These are phyloP conservation scores for Lophius americanus DNA, from an alignment of 2,797 vertebrate genomes.

Conservation along the genomic window DNA sequence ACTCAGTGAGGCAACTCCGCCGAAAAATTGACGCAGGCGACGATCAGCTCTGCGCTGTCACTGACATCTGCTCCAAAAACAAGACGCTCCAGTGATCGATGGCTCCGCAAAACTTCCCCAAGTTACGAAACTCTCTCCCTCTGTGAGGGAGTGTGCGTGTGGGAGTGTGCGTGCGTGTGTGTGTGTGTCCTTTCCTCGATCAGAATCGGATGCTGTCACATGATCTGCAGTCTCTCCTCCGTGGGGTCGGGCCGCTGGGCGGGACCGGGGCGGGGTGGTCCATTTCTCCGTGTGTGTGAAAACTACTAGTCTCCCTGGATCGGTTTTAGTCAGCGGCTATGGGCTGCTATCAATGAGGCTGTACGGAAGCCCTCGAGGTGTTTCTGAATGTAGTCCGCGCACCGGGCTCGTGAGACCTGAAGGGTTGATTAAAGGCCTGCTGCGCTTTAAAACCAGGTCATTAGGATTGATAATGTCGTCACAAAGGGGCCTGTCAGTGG, in stretches of 20 bases:
- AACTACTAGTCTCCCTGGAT: background rate
- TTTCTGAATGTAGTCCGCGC: too few species aligned
- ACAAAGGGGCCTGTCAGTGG: too few species aligned
- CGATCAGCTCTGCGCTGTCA: conserved; percentile 28
- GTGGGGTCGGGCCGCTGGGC: conserved; percentile 64
- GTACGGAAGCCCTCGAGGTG: too few species aligned
- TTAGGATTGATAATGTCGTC: too few species aligned
- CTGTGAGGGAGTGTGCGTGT: background rate
- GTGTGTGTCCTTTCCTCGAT: conserved; percentile 36
- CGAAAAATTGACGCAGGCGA: conserved; percentile 58
- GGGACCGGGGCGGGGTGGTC: conserved; percentile 65
- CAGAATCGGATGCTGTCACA: conserved; percentile 71
- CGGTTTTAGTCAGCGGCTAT: background rate
- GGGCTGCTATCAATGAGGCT: background rate
- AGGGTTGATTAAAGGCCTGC: too few species aligned
- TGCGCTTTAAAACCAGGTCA: too few species aligned
- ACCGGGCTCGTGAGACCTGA: too few species aligned
- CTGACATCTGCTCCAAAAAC: conserved; percentile 48
- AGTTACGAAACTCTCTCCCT: conserved; percentile 61
- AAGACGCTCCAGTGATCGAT: conserved; percentile 45
- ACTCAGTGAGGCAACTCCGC: conserved; percentile 33
- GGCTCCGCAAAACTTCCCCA: conserved; percentile 60
- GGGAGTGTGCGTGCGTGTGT: background rate
- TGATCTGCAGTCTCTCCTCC: conserved; percentile 62
- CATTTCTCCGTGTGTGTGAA: background rate